phyloP scores from a whole-genome alignment of 2,113 vertebrate species.

The Lepus americanus region DNA sequence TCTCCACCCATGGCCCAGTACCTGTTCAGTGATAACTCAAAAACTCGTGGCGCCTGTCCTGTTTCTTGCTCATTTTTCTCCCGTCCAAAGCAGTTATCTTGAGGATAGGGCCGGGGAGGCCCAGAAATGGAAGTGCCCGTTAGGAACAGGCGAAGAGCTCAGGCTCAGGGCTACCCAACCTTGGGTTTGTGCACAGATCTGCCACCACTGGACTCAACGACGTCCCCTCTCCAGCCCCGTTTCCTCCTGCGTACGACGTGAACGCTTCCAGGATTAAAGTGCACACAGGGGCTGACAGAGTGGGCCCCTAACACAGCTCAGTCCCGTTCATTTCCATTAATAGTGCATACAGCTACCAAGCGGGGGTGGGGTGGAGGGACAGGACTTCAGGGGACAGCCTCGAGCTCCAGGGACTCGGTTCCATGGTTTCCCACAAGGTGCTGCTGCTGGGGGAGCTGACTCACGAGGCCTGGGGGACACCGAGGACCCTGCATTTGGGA shows the following conservation, averaged over 20 bases:
- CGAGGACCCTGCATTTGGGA: not conserved
- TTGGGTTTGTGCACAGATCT: not conserved
- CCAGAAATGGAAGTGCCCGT: not conserved
- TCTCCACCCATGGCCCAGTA: fast-evolving
- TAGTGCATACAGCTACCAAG: no score
- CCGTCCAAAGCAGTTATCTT: not conserved
- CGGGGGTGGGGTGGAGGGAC: fast-evolving
- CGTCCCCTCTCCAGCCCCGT: not conserved
- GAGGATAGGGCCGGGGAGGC: no score
- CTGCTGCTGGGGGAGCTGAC: not conserved
- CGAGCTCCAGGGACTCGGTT: no score
- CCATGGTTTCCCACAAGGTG: not conserved
- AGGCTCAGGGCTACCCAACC: not conserved
- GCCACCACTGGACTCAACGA: not conserved
- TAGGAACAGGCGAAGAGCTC: not conserved
- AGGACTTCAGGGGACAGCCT: no score
- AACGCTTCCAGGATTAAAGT: not conserved
- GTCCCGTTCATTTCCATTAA: not conserved
- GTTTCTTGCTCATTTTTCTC: no score
- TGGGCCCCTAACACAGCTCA: no score
- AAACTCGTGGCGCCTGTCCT: no score
- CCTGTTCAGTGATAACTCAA: fast-evolving
- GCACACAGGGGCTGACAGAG: fast-evolving
- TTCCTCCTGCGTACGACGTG: not conserved
- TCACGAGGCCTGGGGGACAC: not conserved